Base-by-base conservation (phyloP, 2,113 vertebrate species). In the Ariopsis seemanni region DNA sequence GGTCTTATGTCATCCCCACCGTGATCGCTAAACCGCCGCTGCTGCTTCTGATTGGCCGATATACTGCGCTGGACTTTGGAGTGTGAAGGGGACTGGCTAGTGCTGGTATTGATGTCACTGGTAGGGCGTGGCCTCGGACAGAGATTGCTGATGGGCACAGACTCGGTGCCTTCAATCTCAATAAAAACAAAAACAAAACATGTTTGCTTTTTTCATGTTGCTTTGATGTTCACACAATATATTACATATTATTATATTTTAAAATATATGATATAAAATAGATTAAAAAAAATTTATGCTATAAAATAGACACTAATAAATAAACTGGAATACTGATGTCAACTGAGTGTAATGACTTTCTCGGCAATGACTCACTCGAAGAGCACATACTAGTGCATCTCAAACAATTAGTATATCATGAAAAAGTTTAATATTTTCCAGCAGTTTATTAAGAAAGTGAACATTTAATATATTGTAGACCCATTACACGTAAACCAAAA, bases 11-110 rank as follows among this genome's bases (percentile, higher is more conserved):
- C 92, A 92, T 94, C 93, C 97, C 92, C 95, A 99, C 98, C 98
- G 87, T 99, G 98, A 94, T 99, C 98, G 52, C 98, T 99, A 95
- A 97, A 99, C 72, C 98, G 97, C 42, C 98, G 96, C 83, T 99
- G 98, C 88, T 99, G 98, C 88, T 99, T 99, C 96, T 99, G 98
- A 92, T 97, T 99, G 82, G 97, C 97, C 0, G 97, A 99, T 93
- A 97, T 96, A 93, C 98, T 99, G 90, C 98, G 95, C 5, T 98
- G 98, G 91, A 99, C 98, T 93, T 99, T 99, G 94, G 98, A 94
- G 93, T 99, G 98, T 77, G 97, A 97, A 0, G 98, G 98, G 34
- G 98, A 99, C 91, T 97, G 95, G 78, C 96, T 95, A 0, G 96
- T 96, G 91, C 98, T 98, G 94, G 97, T 99, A 95, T 99, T 99